A percentile compares a stretch with the other conserved stretches of the same genome.
Conservation (phyloP, 2,888 invertebrate genomes). For the Sarcophaga carnaria region DNA sequence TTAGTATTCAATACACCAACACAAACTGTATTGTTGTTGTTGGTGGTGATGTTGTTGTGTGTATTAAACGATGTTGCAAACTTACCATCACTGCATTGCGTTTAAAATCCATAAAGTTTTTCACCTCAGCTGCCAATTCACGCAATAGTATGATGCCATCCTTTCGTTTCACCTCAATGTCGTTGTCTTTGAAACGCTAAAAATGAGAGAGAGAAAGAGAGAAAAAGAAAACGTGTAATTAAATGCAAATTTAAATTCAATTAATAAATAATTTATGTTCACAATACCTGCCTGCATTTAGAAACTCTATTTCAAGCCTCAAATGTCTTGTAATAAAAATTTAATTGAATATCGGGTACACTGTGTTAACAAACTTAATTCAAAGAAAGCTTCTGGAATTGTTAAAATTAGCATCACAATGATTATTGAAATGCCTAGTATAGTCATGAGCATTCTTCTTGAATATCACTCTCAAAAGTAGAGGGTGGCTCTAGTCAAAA, state of each 20-base stretch:
- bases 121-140: slow-evolving; percentile 94
- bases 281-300: too few species aligned
- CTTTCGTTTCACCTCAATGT: slow-evolving; percentile 90
- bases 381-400: too few species aligned
- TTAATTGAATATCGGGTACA: too few species aligned
- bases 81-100: slow-evolving; percentile 95
- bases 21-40: neutral
- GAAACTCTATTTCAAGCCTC: too few species aligned
- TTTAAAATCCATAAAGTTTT: slow-evolving; percentile 96
- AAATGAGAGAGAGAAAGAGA: slow-evolving; percentile 36
- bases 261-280: too few species aligned
- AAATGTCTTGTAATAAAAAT: too few species aligned
- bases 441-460: too few species aligned
- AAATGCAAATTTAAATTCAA: neutral
- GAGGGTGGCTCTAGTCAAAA: too few species aligned
- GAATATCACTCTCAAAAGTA: too few species aligned
- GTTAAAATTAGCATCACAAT: too few species aligned
- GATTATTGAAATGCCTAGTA: too few species aligned
- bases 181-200: slow-evolving; percentile 91
- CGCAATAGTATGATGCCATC: slow-evolving; percentile 92
- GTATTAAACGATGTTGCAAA: slow-evolving; percentile 67
- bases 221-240: slow-evolving; percentile 26
- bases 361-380: too few species aligned
- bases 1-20: neutral
- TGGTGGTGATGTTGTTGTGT: neutral